Percentiles rank a stretch among this genome's conserved stretches.
Conservation (phyloP, 1,140 invertebrate genomes). For the Aradophagus sp. region DNA sequence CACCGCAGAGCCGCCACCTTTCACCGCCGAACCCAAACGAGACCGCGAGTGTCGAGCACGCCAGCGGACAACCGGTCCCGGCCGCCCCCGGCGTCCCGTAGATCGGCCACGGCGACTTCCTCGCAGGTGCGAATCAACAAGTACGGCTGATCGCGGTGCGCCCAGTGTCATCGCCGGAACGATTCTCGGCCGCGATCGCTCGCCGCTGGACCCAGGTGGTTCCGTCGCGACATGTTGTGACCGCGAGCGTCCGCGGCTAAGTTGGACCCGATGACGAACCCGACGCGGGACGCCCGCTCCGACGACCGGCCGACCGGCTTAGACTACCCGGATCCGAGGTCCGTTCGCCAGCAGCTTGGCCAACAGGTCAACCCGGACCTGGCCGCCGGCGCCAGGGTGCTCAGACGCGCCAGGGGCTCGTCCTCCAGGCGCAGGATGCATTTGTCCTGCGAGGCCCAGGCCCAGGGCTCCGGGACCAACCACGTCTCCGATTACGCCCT, state of each 20-base stretch:
- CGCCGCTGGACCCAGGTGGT: too few species aligned
- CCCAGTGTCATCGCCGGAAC: too few species aligned
- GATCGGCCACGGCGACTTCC: too few species aligned
- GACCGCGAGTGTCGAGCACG: slow-evolving; percentile 73
- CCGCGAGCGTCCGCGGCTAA: slow-evolving; percentile 53
- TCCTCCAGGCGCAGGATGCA: slow-evolving; percentile 72
- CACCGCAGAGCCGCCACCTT: slow-evolving; percentile 75
- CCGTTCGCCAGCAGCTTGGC: slow-evolving; percentile 54
- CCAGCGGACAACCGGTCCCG: slow-evolving; percentile 59
- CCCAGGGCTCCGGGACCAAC: slow-evolving; percentile 77
- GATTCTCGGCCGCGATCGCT: too few species aligned
- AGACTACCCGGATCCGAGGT: slow-evolving; percentile 67
- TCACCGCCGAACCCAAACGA: slow-evolving; percentile 73
- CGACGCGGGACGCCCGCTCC: slow-evolving; percentile 69
- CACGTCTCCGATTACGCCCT: slow-evolving; percentile 81
- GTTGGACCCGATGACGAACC: slow-evolving; percentile 70
- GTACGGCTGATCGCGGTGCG: too few species aligned
- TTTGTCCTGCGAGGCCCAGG: slow-evolving; percentile 64
- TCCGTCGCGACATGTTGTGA: slow-evolving; percentile 47
- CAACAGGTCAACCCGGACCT: slow-evolving; percentile 58
- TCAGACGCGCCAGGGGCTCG: slow-evolving; percentile 62
- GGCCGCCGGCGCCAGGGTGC: slow-evolving; percentile 58
- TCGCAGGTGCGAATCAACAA: slow-evolving; percentile 41
- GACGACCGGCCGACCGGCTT: slow-evolving; percentile 70
- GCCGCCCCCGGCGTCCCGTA: slow-evolving; percentile 3